Conservation (phyloP, 2,888 invertebrate species). For the Chrysolina haemoptera region DNA sequence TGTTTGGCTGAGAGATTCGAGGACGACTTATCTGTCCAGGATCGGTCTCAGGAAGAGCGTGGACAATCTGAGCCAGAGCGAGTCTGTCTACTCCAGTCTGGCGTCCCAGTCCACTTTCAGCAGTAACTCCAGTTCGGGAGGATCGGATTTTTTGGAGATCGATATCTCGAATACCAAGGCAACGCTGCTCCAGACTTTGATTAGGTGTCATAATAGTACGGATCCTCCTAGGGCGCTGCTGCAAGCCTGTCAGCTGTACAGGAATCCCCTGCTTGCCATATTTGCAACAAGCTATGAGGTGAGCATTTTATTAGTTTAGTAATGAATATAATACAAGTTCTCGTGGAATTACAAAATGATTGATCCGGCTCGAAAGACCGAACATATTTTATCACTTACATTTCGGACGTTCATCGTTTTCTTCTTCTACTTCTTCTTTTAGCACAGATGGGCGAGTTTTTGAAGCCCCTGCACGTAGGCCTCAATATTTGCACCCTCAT, state of each 20-base stretch:
- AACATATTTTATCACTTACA: no score
- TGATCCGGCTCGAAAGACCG: no score
- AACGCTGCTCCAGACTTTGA: conserved; percentile 75
- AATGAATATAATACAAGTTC: background rate
- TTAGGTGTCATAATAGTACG: conserved; percentile 79
- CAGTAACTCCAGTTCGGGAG: conserved; percentile 66
- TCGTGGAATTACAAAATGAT: background rate
- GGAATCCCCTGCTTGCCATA: conserved; percentile 77
- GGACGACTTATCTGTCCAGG: conserved; percentile 66
- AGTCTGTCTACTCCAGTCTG: conserved; percentile 49
- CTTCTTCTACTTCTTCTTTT: no score
- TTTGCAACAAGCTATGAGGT: conserved; percentile 82
- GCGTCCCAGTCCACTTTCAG: conserved; percentile 56
- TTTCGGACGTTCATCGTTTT: no score
- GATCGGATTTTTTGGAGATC: conserved; percentile 70
- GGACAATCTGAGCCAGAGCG: conserved; percentile 48
- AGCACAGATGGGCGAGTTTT: no score
- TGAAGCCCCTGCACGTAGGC: no score
- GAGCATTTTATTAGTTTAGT: conserved; percentile 43
- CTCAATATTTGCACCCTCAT: no score
- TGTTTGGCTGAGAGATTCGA: conserved; percentile 64
- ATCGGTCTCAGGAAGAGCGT: conserved; percentile 62
- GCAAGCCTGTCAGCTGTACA: conserved; percentile 73
- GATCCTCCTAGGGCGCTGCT: conserved; percentile 79
- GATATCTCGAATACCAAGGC: conserved; percentile 66